Base-by-base conservation (phyloP, 2,888 invertebrate genomes). In the Eurois occulta region DNA sequence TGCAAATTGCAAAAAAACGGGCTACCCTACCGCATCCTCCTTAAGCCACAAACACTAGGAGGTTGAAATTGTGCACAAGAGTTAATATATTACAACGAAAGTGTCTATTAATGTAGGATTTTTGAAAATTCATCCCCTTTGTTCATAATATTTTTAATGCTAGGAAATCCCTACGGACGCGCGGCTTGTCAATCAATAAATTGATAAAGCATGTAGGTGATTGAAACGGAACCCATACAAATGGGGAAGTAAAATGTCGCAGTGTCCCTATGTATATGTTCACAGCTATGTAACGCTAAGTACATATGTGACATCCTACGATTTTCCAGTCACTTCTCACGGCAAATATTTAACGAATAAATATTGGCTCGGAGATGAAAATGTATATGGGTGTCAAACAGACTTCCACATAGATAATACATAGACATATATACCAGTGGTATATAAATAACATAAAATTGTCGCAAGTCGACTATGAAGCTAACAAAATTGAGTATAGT, bases 281-380 rank as follows among this genome's bases (percentile, higher is more conserved):
- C 32, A 43, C 58, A n/a, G 68, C 55, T 18, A 55, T 41, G 38
- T 69, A 52, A 64, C 72, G 32, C 66, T 69, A 24, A 62, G 46
- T 67, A 58, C 28, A 0, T 58, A 52, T 60, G 48, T 78, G 81
- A 68, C 75, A 81, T 48, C 18, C 78, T 41, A 66, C 77, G 79
- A 81, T 87, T 87, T 88, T 83, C 82, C 73, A 85, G 73, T 75
- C 83, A 84, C 75, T 79, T 83, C 87, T 84, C 78, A 72, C 79
- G 72, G 77, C 81, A 87, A 91, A 89, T 89, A 90, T 91, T 90
- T 89, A 85, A 71, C 75, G 75, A 81, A 73, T 86, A 91, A 93
- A 93, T 90, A 91, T 92, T 91, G 80, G 83, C 78, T 69, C 69
- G 78, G 69, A 84, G 85, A 88, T 90, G 86, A 89, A 90, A 84